Percentiles rank a stretch among this genome's conserved stretches.
phyloP scores from a whole-genome alignment of 2,888 invertebrate genomes.

The Matsumyia berberina region DNA sequence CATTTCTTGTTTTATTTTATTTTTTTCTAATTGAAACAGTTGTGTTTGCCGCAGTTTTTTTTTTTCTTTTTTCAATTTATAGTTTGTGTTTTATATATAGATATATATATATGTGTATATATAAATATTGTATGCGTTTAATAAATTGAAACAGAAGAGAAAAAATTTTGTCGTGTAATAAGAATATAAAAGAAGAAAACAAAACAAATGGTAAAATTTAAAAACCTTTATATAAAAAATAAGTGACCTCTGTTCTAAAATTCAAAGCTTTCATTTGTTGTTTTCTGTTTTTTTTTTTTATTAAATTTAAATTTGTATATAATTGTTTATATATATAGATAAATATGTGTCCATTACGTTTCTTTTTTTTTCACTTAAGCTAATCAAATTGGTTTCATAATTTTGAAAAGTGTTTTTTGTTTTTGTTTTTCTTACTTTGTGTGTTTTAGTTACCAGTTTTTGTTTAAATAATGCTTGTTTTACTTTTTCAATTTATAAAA shows the following conservation, averaged over 20 bases:
- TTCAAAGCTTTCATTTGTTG: constrained; percentile 73
- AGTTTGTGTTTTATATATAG: constrained; percentile 33
- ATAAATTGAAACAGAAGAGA: too few species aligned
- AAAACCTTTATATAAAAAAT: constrained; percentile 73
- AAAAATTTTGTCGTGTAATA: constrained; percentile 44
- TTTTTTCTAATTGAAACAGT: constrained; percentile 60
- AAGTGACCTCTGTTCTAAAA: constrained; percentile 73
- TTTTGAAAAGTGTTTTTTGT: constrained; percentile 57
- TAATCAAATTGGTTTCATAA: constrained; percentile 64
- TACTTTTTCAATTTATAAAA: constrained; percentile 53
- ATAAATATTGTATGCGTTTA: constrained; percentile 52
- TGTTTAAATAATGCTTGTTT: constrained; percentile 10
- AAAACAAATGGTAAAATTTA: constrained; percentile 47
- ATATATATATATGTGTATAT: constrained; percentile 19
- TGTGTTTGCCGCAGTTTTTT: constrained; percentile 39
- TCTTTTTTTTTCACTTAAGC: constrained; percentile 42
- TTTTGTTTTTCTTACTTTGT: constrained; percentile 55
- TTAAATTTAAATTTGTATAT: constrained; percentile 64
- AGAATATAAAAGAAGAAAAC: constrained; percentile 25
- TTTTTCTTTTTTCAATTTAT: constrained; percentile 15
- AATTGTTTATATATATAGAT: constrained; percentile 62
- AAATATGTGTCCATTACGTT: constrained; percentile 60
- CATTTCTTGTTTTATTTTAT: constrained; percentile 35
- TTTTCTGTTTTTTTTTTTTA: constrained; percentile 18
- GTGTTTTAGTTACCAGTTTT: constrained; percentile 50